Evolutionary conservation across 2,888 invertebrate genomes (phyloP).

Genomic region (Emesis russula): DNA sequence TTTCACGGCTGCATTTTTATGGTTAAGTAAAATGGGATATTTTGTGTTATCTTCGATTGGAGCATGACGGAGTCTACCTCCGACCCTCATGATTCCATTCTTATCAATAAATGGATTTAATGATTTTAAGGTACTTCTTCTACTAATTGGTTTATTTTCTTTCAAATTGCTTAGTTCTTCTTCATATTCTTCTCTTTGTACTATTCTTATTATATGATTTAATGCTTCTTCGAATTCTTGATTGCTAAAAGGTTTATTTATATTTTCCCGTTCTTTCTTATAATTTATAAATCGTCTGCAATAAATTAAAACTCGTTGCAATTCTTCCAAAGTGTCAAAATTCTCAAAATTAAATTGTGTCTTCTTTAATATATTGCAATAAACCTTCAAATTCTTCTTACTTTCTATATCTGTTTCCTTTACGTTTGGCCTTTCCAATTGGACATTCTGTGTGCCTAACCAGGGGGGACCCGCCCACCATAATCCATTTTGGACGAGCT

Average conservation of each 20-base stretch:
- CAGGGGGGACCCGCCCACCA: conserved; percentile 7
- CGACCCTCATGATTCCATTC: not conserved
- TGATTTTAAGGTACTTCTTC: not conserved
- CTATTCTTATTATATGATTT: not conserved
- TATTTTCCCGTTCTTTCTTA: not conserved
- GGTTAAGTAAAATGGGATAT: not conserved
- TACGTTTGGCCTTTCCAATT: not conserved
- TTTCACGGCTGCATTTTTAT: conserved; percentile 6
- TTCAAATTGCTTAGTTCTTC: not conserved
- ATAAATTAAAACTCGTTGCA: not conserved
- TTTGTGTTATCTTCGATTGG: not conserved
- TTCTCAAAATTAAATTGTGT: not conserved
- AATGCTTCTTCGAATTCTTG: not conserved
- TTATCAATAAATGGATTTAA: not conserved
- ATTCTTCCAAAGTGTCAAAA: not conserved
- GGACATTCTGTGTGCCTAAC: not conserved
- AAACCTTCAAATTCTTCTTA: not conserved
- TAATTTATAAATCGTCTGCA: not conserved
- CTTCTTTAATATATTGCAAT: not conserved
- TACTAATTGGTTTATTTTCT: not conserved
- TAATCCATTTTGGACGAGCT: not conserved
- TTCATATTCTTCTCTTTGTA: not conserved
- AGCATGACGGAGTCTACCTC: conserved; percentile 1
- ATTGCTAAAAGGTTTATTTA: not conserved
- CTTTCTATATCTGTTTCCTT: not conserved